These are phyloP conservation scores for Auanema sp. DNA, from an alignment of 2,888 invertebrate species.

Conservation along the genomic window DNA sequence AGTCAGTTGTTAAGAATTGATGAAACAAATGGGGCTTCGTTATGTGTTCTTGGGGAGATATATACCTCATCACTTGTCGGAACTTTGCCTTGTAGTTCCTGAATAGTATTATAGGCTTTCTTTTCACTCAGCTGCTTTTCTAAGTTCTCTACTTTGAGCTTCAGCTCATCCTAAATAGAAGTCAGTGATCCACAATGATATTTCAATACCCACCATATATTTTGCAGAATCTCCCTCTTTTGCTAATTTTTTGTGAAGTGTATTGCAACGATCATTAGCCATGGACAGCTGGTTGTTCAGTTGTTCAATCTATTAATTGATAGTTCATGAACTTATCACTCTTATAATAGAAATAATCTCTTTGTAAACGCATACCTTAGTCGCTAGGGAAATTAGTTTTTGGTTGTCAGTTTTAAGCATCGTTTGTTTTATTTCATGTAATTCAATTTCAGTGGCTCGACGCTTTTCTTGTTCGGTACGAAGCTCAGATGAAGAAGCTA, in stretches of 20 bases:
- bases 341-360: not conserved
- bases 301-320: constrained; percentile 50
- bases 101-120: constrained; percentile 32
- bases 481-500: constrained; percentile 34
- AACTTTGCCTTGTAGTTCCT: constrained; percentile 40
- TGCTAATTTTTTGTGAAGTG: constrained; percentile 54
- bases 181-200: too few relatives aligned
- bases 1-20: too few relatives aligned
- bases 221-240: constrained; percentile 29
- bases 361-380: constrained; percentile 41
- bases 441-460: constrained; percentile 39
- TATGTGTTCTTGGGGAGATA: not conserved
- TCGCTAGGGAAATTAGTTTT: constrained; percentile 61
- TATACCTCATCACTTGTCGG: constrained; percentile 55
- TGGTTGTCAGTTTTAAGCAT: constrained; percentile 62
- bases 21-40: too few relatives aligned
- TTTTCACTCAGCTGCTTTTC: constrained; percentile 56
- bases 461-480: constrained; percentile 47
- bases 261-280: constrained; percentile 57
- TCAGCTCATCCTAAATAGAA: constrained; percentile 55
- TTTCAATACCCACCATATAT: constrained; percentile 14
- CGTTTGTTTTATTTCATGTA: constrained; percentile 44
- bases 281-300: constrained; percentile 56
- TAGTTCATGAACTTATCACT: not conserved
- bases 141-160: constrained; percentile 49